These are phyloP conservation scores for Drosophila diplacantha DNA, from an alignment of 2,888 invertebrate genomes.

Conservation along the genomic window DNA sequence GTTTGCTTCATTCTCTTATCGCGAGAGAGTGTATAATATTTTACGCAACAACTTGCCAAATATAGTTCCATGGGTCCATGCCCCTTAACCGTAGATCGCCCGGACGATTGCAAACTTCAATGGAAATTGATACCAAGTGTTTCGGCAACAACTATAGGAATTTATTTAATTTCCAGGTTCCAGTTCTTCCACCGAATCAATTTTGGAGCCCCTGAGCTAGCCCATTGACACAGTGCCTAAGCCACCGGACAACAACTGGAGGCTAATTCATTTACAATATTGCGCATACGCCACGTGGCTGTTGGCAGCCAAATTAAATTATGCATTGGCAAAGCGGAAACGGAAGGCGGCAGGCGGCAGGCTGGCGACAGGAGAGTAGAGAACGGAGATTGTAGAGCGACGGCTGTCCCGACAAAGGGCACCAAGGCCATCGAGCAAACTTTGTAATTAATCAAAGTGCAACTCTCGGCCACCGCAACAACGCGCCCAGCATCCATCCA, in stretches of 20 bases:
- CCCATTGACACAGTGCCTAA: slow-evolving; percentile 6
- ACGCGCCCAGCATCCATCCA: slow-evolving; percentile 21
- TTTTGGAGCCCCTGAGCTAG: slow-evolving; percentile 6
- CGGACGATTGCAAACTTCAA: too few species aligned
- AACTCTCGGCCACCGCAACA: slow-evolving; percentile 27
- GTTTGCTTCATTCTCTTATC: neutral
- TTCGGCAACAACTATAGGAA: too few species aligned
- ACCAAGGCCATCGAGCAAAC: slow-evolving; percentile 28
- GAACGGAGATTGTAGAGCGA: slow-evolving; percentile 3
- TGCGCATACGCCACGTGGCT: slow-evolving; percentile 48
- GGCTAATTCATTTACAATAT: slow-evolving; percentile 54
- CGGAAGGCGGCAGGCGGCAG: slow-evolving; percentile 27
- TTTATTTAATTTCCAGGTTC: neutral
- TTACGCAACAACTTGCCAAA: too few species aligned
- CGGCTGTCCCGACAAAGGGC: slow-evolving; percentile 39
- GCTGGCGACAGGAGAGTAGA: neutral
- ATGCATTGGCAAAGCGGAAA: slow-evolving; percentile 44
- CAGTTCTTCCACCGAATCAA: neutral
- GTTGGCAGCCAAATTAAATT: slow-evolving; percentile 56
- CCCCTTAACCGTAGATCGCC: too few species aligned
- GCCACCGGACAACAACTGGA: slow-evolving; percentile 15
- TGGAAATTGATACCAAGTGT: too few species aligned
- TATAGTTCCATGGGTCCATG: too few species aligned
- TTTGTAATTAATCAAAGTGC: slow-evolving; percentile 66
- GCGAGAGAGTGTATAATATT: neutral